Evolutionary conservation across 2,797 vertebrate species (phyloP), one percentile per base, ranked within the genome.

Genomic region (Botia almorhae): DNA sequence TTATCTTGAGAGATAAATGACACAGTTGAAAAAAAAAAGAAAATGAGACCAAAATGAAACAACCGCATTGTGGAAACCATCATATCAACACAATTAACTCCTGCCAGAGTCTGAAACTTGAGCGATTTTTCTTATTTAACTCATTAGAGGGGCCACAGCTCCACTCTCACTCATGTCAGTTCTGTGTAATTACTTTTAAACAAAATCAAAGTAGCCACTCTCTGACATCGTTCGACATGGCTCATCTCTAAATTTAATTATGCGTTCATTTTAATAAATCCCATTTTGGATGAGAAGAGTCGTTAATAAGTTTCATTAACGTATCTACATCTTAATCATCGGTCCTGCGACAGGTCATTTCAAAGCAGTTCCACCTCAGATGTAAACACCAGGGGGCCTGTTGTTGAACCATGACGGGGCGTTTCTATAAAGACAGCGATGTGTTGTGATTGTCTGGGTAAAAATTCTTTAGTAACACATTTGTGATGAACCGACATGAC

Each of bases 51-150:
- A 89, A 87, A 88, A 87, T 90, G 85, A 91, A 90, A 90, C 92
- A 92, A 93, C 91, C 91, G 90, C 86, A 87, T 89, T 92, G 88
- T 83, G 83, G 88, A 89, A 88, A 90, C 89, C 85, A 79, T 91
- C 86, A 90, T 89, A 91, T 88, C 89, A 90, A 90, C 85, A 88
- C 93, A 94, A 94, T 95, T 94, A 95, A 89, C 93, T 90, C 87
- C 92, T 93, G 93, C 92, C 93, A 93, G 84, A 77, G 85, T 89
- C 86, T 89, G 87, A 90, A 91, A 93, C 90, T 92, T 92, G 90
- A 92, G 92, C 90, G 90, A 94, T 94, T 93, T 93, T 93, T 94
- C 93, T 93, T 94, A 92, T 91, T 94, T 94, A 94, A 93, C 91
- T 94, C 92, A 93, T 94, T 94, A 93, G 91, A 89, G 84, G 90